Conservation (phyloP, 2,797 vertebrate genomes). For the Rachycentron canadum region DNA sequence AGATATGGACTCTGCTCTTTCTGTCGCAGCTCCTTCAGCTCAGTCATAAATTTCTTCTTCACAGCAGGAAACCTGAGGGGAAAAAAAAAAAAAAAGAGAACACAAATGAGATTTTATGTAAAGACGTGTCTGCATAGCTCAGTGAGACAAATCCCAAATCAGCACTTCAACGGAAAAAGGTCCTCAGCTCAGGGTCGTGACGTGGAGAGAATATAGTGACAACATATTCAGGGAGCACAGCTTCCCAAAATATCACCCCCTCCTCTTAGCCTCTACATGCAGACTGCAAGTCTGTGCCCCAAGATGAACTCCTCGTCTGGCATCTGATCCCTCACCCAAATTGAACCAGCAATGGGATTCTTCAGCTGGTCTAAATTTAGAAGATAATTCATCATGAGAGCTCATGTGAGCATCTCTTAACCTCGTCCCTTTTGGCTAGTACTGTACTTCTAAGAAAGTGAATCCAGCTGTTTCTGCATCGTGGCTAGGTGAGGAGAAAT, state of each 20-base stretch:
- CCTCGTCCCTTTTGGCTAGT: slow-evolving; percentile 24
- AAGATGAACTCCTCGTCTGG: slow-evolving; percentile 55
- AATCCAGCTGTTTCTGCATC: slow-evolving; percentile 39
- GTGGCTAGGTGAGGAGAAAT: neutral
- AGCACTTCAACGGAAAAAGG: slow-evolving; percentile 44
- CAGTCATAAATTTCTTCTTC: slow-evolving; percentile 97
- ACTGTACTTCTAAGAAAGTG: slow-evolving; percentile 7
- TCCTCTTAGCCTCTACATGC: slow-evolving; percentile 22
- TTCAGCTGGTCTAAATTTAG: slow-evolving; percentile 76
- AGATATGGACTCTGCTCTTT: slow-evolving; percentile 96
- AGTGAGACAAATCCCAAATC: slow-evolving; percentile 55
- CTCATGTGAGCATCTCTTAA: slow-evolving; percentile 52
- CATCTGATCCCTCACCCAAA: slow-evolving; percentile 66
- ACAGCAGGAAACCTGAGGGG: slow-evolving; percentile 93
- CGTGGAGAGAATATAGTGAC: slow-evolving; percentile 18
- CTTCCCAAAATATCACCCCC: slow-evolving; percentile 60
- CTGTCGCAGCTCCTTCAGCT: slow-evolving; percentile 95
- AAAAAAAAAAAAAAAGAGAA: neutral
- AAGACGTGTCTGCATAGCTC: slow-evolving; percentile 42
- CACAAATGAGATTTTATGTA: slow-evolving; percentile 47
- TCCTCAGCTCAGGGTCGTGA: slow-evolving; percentile 28
- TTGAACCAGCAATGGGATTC: slow-evolving; percentile 70
- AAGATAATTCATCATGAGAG: slow-evolving; percentile 67
- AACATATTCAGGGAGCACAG: slow-evolving; percentile 21
- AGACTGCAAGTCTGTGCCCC: slow-evolving; percentile 49